Evolutionary conservation across 2,888 invertebrate species (phyloP), one percentile per base, ranked within the genome.

Genomic region (Clusia tigrina): DNA sequence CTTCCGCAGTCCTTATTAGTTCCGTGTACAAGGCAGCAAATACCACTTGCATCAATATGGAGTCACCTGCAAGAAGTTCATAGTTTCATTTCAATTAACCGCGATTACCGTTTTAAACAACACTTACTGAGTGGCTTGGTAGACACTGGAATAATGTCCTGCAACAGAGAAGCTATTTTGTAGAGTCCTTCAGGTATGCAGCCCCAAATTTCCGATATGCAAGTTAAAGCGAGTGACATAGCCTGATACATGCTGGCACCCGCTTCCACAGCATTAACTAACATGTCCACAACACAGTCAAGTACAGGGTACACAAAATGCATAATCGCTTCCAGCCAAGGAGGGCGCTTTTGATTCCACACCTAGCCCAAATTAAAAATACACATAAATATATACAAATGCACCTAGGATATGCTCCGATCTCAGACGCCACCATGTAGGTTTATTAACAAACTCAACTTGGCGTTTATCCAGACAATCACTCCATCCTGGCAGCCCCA

Each of bases 191-290:
- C 86, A 0, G 92, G 89, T 10, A 91, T 76, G 71, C 90, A 90
- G 71, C 90, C 89, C 80, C 90, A 87, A 15, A 91, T 85, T 72
- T 92, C 89, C 1, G 88, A 87, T 66, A 92, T 86, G 76, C 90
- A 90, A 0, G 88, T 88, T 22, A 93, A 82, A 18, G 90, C 89
- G 63, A 93, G 85, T 0, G 91, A 90, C 89, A 91, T 92, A 15
- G 91, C 88, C 85, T 92, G 92, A 80, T 91, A 92, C 88, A 91
- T 91, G 68, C 90, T 91, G 18, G 92, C 91, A 0, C 91, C 92
- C 6, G 88, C 89, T 82, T 90, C 88, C 10, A 91, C 86, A 0
- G 92, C 92, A 68, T 89, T 88, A 2, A 91, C 87, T 9, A 92
- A 85, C 67, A 89, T 89, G 3, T 89, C 86, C 0, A 89, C 89